Base-by-base conservation (phyloP, 2,113 vertebrate species). In the Siphamia tubifer region DNA sequence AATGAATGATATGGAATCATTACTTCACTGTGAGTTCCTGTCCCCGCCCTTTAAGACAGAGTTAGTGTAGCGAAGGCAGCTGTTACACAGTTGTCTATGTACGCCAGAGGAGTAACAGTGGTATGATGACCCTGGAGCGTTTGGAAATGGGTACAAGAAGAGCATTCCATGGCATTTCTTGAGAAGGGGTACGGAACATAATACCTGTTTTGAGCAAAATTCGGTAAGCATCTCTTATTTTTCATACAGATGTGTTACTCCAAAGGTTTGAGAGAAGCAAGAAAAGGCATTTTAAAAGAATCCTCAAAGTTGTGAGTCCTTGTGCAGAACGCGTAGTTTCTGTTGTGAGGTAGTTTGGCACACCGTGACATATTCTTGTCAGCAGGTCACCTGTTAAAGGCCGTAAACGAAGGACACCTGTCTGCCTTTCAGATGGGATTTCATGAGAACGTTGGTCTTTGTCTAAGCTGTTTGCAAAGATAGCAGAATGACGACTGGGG, bases 1-100 rank as follows among this genome's bases (percentile, higher is more conserved):
- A 73, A 80, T 86, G 61, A 81, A 78, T 73, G 73, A 87, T 77
- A 77, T 45, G 64, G 61, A 86, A 83, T 67, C 82, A 88, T 80
- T 66, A 68, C 67, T 78, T 69, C 51, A 78, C 60, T n/a, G 43
- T 55, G 82, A 75, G 87, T 44, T 71, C 64, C 70, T 78, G 65
- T 65, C 81, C 60, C 78, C 66, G 57, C 81, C 88, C 70, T 48
- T 1, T 3, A 8, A 76, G 58, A 38, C 49, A 38, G 78, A 83
- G 35, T 61, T 77, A 35, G 69, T 47, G 55, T 36, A 57, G 42
- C 72, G 63, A 39, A 20, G 0, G 35, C 48, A 32, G 51, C 62
- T 71, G 53, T 45, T 56, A 57, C 27, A 73, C 65, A 52, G 52
- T 74, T 54, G 66, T 28, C 27, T 51, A 8, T 73, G 13, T 36